Base-by-base conservation (phyloP, 2,113 vertebrate genomes). In the Vulpes lagopus region DNA sequence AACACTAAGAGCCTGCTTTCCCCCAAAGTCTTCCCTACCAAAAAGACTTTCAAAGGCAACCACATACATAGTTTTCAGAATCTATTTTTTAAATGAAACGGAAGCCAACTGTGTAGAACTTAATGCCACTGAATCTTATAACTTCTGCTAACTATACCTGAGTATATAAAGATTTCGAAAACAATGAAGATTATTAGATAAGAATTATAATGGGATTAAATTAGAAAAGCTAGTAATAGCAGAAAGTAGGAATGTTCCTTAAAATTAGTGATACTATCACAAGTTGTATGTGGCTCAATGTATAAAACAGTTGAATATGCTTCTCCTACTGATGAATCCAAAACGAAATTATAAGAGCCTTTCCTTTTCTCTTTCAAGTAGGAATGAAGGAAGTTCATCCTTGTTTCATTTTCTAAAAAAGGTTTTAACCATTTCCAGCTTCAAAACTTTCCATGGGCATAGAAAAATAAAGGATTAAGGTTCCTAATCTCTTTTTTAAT, bases 61-160 rank as follows among this genome's bases (percentile, higher is more conserved):
- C 78, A 91, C 95, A 86, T 15, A 8, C 3, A 74, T 3, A 62
- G 43, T 95, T 96, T 97, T 91, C 73, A 87, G 92, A 95, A 96
- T 22, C 43, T 84, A 89, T 10, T 62, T 78, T 95, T 83, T 84
- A 43, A 80, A 17, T n/a, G 71, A 88, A 23, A 88, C 30, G 74
- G 92, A 76, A 76, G 27, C 11, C 62, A 73, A 43, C 5, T 30
- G 60, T 62, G 11, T 51, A 90, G 59, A 89, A 93, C 38, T 89
- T 88, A 83, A 2, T 96, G 73, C 22, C 16, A 92, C 82, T 83
- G 86, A 85, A 86, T 64, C 91, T 89, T 92, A 87, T n/a, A 93
- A 74, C 53, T 81, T 94, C 43, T 73, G 3, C 85, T 92, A 94
- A 94, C 12, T 80, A 55, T 59, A 74, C 2, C 38, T 67, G 11